Evolutionary conservation across 2,797 vertebrate species (phyloP).

Genomic region (Epinephelus malabaricus): DNA sequence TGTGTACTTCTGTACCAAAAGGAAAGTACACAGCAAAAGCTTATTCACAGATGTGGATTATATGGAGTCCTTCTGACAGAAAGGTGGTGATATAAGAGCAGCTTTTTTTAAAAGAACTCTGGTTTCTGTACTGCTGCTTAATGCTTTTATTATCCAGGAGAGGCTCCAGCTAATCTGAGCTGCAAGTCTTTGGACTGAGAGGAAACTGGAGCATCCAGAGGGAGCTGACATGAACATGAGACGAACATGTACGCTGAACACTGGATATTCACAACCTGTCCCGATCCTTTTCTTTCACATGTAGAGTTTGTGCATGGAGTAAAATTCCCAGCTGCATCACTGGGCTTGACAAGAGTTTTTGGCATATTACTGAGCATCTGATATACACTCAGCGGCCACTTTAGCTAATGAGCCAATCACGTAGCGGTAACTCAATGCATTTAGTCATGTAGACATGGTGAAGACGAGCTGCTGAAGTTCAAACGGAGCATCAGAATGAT

Average conservation of each 20-base stretch:
- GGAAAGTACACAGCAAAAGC: neutral
- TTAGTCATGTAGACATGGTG: no score
- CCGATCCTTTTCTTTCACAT: neutral
- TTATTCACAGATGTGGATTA: neutral
- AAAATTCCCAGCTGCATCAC: neutral
- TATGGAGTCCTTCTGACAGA: neutral
- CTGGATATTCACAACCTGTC: neutral
- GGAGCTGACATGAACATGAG: neutral
- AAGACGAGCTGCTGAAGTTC: no score
- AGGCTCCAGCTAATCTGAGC: neutral
- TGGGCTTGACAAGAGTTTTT: neutral
- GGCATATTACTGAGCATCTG: no score
- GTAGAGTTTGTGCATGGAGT: no score
- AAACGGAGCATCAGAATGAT: no score
- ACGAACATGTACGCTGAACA: neutral
- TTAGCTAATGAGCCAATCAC: no score
- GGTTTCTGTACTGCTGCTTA: neutral
- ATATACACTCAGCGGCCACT: no score
- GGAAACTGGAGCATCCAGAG: neutral
- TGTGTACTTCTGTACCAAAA: neutral
- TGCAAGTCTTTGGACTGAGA: conserved; percentile 3
- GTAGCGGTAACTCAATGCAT: no score
- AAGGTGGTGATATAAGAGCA: neutral
- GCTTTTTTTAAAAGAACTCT: neutral
- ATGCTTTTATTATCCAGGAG: neutral